These are phyloP conservation scores for Armadillidium nasatum DNA, from an alignment of 1,140 invertebrate genomes.

Conservation along the genomic window DNA sequence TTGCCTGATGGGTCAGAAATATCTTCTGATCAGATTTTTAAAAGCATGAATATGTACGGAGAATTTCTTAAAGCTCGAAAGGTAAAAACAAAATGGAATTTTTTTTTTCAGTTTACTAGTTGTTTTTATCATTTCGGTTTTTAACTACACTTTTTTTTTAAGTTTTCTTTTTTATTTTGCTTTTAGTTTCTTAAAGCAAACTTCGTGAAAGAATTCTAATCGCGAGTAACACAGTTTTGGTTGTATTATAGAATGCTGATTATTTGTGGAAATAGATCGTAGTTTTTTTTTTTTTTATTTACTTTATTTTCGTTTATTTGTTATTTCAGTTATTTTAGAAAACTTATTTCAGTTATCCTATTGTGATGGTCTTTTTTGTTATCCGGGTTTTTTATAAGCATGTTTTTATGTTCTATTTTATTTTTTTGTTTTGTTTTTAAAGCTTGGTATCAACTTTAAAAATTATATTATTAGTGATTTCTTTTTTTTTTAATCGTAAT, in stretches of 20 bases:
- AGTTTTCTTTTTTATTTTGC: no score
- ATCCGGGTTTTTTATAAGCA: neutral
- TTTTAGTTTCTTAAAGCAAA: no score
- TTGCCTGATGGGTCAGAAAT: conserved; percentile 16
- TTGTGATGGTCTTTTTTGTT: neutral
- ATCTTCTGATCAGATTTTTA: conserved; percentile 26
- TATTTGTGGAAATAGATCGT: neutral
- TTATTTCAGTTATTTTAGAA: neutral
- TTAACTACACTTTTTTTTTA: no score
- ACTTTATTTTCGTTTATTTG: neutral
- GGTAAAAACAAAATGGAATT: conserved; percentile 25
- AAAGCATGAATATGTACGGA: conserved; percentile 30
- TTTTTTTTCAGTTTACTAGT: neutral
- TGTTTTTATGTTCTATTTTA: no score
- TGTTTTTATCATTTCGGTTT: no score
- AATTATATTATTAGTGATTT: no score
- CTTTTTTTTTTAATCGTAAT: no score
- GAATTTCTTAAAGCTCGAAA: conserved; percentile 36
- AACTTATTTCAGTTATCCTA: neutral
- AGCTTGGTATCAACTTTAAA: no score
- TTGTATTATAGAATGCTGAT: neutral
- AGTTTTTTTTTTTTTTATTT: neutral
- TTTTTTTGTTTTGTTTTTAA: no score
- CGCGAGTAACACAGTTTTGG: neutral
- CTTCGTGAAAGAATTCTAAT: no score